Evolutionary conservation across 2,797 vertebrate species (phyloP).

Genomic region (Champsocephalus esox): DNA sequence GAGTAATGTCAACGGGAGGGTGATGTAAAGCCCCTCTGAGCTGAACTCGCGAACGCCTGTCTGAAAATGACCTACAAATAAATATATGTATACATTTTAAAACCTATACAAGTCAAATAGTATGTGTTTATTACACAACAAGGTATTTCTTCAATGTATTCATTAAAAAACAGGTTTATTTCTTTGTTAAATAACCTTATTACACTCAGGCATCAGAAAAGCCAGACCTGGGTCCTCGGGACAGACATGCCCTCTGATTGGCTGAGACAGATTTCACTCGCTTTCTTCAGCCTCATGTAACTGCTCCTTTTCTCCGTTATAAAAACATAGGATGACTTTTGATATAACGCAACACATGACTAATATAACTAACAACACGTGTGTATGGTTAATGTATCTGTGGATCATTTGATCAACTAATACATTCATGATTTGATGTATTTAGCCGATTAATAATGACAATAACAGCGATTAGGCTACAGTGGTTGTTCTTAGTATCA

Average conservation of each 20-base stretch:
- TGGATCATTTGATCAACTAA: not conserved
- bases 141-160: accelerated
- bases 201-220: slow-evolving; percentile 3
- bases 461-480: not conserved
- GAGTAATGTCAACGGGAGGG: slow-evolving; percentile 58
- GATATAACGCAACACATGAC: no score
- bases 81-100: accelerated
- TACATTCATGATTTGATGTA: not conserved
- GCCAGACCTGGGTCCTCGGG: slow-evolving; percentile 1
- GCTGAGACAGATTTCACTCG: slow-evolving; percentile 14
- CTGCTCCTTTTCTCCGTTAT: not conserved
- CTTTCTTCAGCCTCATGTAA: not conserved
- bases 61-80: accelerated
- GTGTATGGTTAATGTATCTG: not conserved
- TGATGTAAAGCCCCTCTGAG: slow-evolving; percentile 37
- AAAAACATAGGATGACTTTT: slow-evolving; percentile 12
- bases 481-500: not conserved
- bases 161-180: accelerated
- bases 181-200: not conserved
- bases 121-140: accelerated
- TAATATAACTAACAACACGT: no score
- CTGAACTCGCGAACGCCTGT: slow-evolving; percentile 2
- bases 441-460: not conserved
- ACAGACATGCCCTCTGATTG: slow-evolving; percentile 43
- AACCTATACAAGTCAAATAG: no score